Percentiles rank a stretch among this genome's conserved stretches.
Evolutionary conservation across 2,888 invertebrate genomes (phyloP).

Genomic region (Chorisops tibialis): DNA sequence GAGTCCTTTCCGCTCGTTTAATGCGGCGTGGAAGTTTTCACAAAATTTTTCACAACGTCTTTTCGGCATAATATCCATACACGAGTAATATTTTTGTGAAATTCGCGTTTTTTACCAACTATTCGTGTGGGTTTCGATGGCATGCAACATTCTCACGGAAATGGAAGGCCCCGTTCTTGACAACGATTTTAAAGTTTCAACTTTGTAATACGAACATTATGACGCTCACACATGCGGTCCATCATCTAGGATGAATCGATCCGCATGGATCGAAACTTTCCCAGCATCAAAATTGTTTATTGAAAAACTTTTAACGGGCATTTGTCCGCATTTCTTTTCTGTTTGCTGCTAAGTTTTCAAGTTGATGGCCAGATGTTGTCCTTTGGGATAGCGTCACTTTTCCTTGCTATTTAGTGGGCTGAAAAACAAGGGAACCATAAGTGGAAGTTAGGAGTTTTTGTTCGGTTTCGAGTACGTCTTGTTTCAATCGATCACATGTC

Average conservation of each 20-base stretch:
- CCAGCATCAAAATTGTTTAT: constrained; percentile 25
- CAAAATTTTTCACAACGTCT: constrained; percentile 25
- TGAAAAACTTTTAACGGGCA: constrained; percentile 25
- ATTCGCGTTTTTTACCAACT: constrained; percentile 17
- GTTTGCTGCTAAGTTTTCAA: constrained; percentile 9
- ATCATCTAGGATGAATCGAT: constrained; percentile 1
- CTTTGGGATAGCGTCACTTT: constrained; percentile 6
- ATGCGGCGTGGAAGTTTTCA: constrained; percentile 21
- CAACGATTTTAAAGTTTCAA: too few relatives aligned
- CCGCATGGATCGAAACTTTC: constrained; percentile 10
- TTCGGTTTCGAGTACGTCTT: constrained; percentile 11
- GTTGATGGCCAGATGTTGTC: constrained; percentile 15
- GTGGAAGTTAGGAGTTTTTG: neutral
- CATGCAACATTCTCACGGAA: constrained; percentile 19
- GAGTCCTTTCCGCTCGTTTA: constrained; percentile 2
- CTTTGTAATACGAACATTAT: too few relatives aligned
- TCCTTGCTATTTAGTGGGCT: neutral
- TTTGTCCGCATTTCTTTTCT: constrained; percentile 15
- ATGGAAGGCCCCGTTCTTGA: neutral
- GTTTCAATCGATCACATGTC: constrained; percentile 21
- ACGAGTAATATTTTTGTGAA: too few relatives aligned
- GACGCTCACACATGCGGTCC: neutral
- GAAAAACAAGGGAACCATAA: constrained; percentile 3
- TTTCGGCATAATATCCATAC: constrained; percentile 23
- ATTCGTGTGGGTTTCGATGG: constrained; percentile 19